Percentiles rank a stretch among this genome's conserved stretches.
These are phyloP conservation scores for Anthrax anthrax DNA, from an alignment of 2,888 invertebrate species.

Conservation along the genomic window DNA sequence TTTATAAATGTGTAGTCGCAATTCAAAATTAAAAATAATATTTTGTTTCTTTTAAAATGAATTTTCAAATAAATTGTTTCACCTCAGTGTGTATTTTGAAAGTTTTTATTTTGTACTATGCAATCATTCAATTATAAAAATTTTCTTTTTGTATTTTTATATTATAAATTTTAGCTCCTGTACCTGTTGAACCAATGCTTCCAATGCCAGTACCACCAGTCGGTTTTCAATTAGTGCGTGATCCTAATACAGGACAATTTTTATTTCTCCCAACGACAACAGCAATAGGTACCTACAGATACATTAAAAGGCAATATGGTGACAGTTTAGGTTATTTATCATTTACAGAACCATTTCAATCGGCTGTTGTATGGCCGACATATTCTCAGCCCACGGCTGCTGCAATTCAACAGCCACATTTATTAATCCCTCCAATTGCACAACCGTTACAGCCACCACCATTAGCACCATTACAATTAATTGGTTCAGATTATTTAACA, in stretches of 20 bases:
- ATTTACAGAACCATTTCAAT: constrained; percentile 47
- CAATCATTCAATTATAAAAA: too few relatives aligned
- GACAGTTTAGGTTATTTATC: constrained; percentile 12
- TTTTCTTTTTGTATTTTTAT: too few relatives aligned
- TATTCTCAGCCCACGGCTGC: constrained; percentile 37
- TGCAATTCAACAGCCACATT: constrained; percentile 22
- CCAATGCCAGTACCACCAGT: constrained; percentile 58
- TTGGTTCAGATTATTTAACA: constrained; percentile 42
- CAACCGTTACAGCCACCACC: constrained; percentile 34
- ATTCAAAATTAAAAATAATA: too few relatives aligned
- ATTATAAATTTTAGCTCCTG: constrained; percentile 52
- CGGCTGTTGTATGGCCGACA: constrained; percentile 62
- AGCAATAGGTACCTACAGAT: constrained; percentile 36
- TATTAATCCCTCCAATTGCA: constrained; percentile 14
- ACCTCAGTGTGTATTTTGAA: too few relatives aligned
- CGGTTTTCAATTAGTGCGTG: constrained; percentile 74
- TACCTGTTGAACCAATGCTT: constrained; percentile 60
- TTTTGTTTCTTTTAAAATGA: too few relatives aligned
- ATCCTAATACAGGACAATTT: constrained; percentile 70
- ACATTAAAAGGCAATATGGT: neutral
- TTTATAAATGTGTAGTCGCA: too few relatives aligned
- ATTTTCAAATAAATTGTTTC: too few relatives aligned
- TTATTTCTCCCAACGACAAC: constrained; percentile 62
- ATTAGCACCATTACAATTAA: constrained; percentile 50
- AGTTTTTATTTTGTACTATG: too few relatives aligned